Percentiles rank a stretch among this genome's conserved stretches.
Evolutionary conservation across 2,113 vertebrate species (phyloP).

Genomic region (Spea multiplicata): DNA sequence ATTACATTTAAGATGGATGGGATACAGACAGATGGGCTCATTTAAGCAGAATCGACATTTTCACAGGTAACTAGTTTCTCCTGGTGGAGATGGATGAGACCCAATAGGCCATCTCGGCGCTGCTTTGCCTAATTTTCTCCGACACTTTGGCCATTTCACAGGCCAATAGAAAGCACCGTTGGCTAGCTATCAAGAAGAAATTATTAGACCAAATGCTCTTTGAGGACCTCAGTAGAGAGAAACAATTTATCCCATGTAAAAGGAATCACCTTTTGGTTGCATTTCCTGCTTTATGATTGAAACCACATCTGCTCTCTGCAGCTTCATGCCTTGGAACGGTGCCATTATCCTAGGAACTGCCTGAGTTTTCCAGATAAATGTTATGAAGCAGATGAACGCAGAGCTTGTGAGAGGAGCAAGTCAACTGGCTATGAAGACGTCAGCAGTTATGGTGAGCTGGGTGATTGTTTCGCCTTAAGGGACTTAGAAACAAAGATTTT

Average conservation of each 20-base stretch:
- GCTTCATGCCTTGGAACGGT: constrained; percentile 42
- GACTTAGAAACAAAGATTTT: too few species aligned
- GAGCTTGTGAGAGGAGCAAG: constrained; percentile 12
- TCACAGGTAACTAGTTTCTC: constrained; percentile 54
- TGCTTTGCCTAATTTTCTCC: constrained; percentile 58
- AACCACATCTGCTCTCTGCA: constrained; percentile 51
- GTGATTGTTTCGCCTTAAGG: not conserved
- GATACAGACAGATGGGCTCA: constrained; percentile 59
- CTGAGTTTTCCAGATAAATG: constrained; percentile 37
- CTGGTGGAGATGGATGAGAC: constrained; percentile 49
- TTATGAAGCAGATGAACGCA: constrained; percentile 25
- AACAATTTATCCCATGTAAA: constrained; percentile 53
- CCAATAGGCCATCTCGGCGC: constrained; percentile 48
- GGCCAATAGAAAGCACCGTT: constrained; percentile 47
- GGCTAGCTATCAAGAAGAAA: constrained; percentile 57
- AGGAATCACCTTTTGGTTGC: constrained; percentile 50
- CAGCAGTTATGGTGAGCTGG: not conserved
- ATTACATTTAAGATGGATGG: constrained; percentile 47
- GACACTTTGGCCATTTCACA: constrained; percentile 57
- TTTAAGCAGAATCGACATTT: constrained; percentile 55
- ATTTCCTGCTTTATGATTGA: constrained; percentile 48
- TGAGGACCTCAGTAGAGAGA: constrained; percentile 53
- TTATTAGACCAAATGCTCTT: constrained; percentile 54
- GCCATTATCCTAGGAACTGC: constrained; percentile 30
- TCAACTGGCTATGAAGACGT: constrained; percentile 1